Percentiles rank a stretch among this genome's conserved stretches.
Evolutionary conservation across 2,888 invertebrate genomes (phyloP).

Genomic region (Mamestra brassicae): DNA sequence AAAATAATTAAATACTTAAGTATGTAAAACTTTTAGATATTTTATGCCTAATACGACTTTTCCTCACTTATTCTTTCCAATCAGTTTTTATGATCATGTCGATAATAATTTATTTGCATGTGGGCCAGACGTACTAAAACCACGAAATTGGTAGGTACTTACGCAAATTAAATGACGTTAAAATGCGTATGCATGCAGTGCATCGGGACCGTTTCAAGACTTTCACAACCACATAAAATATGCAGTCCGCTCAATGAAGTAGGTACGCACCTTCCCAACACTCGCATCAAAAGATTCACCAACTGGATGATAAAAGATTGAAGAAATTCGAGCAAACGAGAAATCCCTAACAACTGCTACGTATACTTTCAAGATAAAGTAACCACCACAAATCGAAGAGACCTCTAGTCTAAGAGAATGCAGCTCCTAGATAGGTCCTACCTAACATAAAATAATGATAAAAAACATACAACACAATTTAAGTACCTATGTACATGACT

Average conservation of each 20-base stretch:
- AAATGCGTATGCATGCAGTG: conserved; percentile 20
- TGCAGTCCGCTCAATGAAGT: conserved; percentile 24
- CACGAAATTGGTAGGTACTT: conserved; percentile 13
- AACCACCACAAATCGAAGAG: too few relatives aligned
- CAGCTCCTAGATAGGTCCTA: not conserved
- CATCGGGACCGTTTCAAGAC: conserved; percentile 31
- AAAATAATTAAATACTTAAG: too few relatives aligned
- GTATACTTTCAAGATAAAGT: not conserved
- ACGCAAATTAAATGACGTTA: conserved; percentile 24
- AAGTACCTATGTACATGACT: too few relatives aligned
- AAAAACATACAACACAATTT: too few relatives aligned
- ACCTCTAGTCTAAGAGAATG: not conserved
- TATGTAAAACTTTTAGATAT: too few relatives aligned
- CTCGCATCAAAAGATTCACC: conserved; percentile 4
- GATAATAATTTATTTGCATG: conserved; percentile 7
- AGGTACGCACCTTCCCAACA: not conserved
- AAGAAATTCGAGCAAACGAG: not conserved
- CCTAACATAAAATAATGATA: too few relatives aligned
- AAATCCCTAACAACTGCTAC: not conserved
- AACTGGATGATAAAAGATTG: not conserved
- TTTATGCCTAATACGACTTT: too few relatives aligned
- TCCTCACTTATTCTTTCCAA: not conserved
- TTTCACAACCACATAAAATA: conserved; percentile 49
- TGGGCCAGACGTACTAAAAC: not conserved
- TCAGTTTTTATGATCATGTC: not conserved